These are phyloP conservation scores for Agonum fuliginosum DNA, from an alignment of 2,888 invertebrate species.

Conservation along the genomic window DNA sequence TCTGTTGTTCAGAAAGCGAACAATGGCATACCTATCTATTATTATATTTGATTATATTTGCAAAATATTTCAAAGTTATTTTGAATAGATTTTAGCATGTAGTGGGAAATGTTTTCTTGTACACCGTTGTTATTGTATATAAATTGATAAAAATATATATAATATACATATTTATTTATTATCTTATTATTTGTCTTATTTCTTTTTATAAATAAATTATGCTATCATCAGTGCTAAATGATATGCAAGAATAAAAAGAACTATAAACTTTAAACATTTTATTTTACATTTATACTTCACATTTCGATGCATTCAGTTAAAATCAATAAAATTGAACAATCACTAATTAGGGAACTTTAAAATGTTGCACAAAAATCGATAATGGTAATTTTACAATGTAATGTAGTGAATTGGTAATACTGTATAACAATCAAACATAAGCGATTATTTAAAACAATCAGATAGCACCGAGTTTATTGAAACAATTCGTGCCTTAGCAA, in stretches of 20 bases:
- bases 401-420: constrained; percentile 52
- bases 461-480: constrained; percentile 55
- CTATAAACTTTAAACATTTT: constrained; percentile 20
- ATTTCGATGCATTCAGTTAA: constrained; percentile 56
- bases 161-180: constrained; percentile 54
- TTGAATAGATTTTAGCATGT: constrained; percentile 51
- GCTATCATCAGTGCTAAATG: not conserved
- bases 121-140: constrained; percentile 60
- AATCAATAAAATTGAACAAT: constrained; percentile 27
- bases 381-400: constrained; percentile 31
- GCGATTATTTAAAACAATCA: constrained; percentile 53
- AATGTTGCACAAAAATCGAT: constrained; percentile 28
- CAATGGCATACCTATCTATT: constrained; percentile 38
- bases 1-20: constrained; percentile 31
- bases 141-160: constrained; percentile 56
- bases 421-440: constrained; percentile 46
- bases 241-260: constrained; percentile 6
- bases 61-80: constrained; percentile 49
- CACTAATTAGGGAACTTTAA: constrained; percentile 14
- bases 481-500: constrained; percentile 48
- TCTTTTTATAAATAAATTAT: not conserved
- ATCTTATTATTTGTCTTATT: constrained; percentile 3
- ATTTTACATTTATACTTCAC: constrained; percentile 55
- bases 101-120: constrained; percentile 56
- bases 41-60: constrained; percentile 49